Conservation (phyloP, 2,113 vertebrate genomes). For the Microtus richardsoni region DNA sequence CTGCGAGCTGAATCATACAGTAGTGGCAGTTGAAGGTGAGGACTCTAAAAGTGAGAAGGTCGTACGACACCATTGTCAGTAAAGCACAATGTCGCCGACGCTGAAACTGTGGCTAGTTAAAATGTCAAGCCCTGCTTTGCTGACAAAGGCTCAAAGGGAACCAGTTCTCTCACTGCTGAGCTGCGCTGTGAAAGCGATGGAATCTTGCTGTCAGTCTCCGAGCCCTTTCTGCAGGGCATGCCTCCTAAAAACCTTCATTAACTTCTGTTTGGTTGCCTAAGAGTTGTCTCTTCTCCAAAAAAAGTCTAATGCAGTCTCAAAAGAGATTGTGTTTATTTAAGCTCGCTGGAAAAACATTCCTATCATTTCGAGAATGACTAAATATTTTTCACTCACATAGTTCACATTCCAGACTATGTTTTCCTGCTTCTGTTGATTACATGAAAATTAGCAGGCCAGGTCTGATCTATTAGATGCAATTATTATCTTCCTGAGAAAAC, state of each 20-base stretch:
- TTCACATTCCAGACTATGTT: constrained; percentile 88
- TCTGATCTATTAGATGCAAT: constrained; percentile 75
- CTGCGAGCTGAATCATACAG: background rate
- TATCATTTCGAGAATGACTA: constrained; percentile 93
- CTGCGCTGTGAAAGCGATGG: background rate
- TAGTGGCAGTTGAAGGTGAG: background rate
- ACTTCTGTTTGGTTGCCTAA: constrained; percentile 84
- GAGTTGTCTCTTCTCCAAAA: constrained; percentile 88
- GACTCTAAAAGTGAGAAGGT: constrained; percentile 12
- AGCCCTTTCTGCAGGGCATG: constrained; percentile 81
- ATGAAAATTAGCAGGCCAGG: constrained; percentile 87
- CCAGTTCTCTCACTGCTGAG: background rate
- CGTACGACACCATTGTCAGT: background rate
- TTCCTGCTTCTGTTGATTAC: constrained; percentile 87
- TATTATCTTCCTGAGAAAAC: constrained; percentile 69
- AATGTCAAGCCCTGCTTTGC: background rate
- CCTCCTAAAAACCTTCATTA: constrained; percentile 85
- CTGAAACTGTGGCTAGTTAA: background rate
- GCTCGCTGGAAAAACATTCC: constrained; percentile 93
- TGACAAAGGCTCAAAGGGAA: constrained; percentile 40
- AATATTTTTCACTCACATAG: constrained; percentile 92
- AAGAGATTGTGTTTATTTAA: constrained; percentile 91
- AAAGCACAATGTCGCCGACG: constrained; percentile 60
- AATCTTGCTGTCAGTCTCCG: constrained; percentile 2
- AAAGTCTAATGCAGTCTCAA: constrained; percentile 87